Conservation (phyloP, 2,797 vertebrate genomes). For the Urophycis tenuis region DNA sequence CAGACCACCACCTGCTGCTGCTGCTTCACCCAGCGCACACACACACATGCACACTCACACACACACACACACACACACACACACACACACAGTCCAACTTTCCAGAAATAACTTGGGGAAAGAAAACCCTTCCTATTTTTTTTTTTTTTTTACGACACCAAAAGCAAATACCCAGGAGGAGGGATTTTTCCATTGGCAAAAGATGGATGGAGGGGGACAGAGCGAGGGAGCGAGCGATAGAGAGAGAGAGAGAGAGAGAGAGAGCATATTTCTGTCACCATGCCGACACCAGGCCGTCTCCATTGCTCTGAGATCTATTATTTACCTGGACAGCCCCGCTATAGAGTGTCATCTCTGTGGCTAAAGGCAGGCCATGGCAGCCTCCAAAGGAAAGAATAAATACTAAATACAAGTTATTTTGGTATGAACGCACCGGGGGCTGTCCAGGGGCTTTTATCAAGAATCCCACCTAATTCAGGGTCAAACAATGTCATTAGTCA, state of each 20-base stretch:
- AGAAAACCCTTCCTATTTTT: slow-evolving; percentile 4
- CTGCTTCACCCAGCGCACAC: neutral
- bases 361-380: neutral
- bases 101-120: slow-evolving; percentile 10
- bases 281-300: slow-evolving; percentile 21
- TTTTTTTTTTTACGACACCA: slow-evolving; percentile 12
- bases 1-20: slow-evolving; percentile 28
- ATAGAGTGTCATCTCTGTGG: neutral
- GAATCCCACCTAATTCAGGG: neutral
- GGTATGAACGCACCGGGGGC: neutral
- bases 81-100: slow-evolving; percentile 14
- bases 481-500: neutral
- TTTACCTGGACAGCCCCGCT: slow-evolving; percentile 25
- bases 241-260: no score
- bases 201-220: no score
- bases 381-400: neutral
- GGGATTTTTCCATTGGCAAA: slow-evolving; percentile 28
- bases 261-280: no score
- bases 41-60: neutral
- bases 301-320: slow-evolving; percentile 33
- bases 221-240: no score
- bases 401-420: no score
- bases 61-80: slow-evolving; percentile 1
- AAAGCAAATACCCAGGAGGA: slow-evolving; percentile 24
- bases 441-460: neutral